Base-by-base conservation (phyloP, 2,888 invertebrate genomes). In the Erebia epiphron region DNA sequence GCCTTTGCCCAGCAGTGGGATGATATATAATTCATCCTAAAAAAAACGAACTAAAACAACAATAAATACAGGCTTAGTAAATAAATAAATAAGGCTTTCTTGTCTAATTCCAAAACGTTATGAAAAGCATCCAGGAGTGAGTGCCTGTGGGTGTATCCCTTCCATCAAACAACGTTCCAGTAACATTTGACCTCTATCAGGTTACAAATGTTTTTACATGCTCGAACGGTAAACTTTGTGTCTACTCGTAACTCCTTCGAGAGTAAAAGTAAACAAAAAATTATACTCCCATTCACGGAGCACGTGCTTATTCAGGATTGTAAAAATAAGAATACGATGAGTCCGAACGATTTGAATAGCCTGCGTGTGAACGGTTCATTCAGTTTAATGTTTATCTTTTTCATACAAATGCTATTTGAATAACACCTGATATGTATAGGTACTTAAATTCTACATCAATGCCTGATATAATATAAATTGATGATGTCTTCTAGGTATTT, bases 191-290 rank as follows among this genome's bases (percentile, higher is more conserved):
- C 60, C 60, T 13, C 60, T 43, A 60, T 46, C 16, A 14, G 49
- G 21, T 21, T 83, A 84, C 84, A 85, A 90, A 89, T 86, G 84
- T 86, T 88, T 80, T 83, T 77, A 80, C 77, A 81, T 79, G 77
- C 75, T 80, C 78, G 78, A 89, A 86, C 87, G 86, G 88, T 88
- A 84, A 84, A 83, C 81, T 81, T 86, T 85, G 74, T 75, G 79
- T 77, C 81, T 80, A 82, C 85, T 86, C 79, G 82, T 87, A 77
- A 73, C 80, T 89, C 91, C 90, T 91, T 87, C 76, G 80, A 86
- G 85, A 86, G 86, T 83, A 83, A 88, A 87, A 85, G 87, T 91
- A 90, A 92, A 92, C 85, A 92, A 16, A 78, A 87, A 91, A 92
- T 92, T 88, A 91, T 85, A 84, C 83, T 86, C 81, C 88, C 87